phyloP scores from a whole-genome alignment of 1,140 invertebrate species.

The Caenorhabditis elegans region WBcel235 BX284605.5:10315501-10316000 shows the following conservation, averaged over 20 bases:
- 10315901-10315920: constrained; percentile 1
- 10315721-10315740: neutral
- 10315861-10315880: neutral
- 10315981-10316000: constrained; percentile 23
- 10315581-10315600: neutral
- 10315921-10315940: neutral
- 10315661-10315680: constrained; percentile 1
- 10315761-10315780: constrained; percentile 11
- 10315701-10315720: neutral
- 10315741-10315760: neutral
- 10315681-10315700: neutral
- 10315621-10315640: neutral
- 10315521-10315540: neutral
- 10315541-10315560: neutral
- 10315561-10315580: neutral
- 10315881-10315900: constrained; percentile 20
- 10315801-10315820: constrained; percentile 38
- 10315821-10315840: constrained; percentile 49
- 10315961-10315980: constrained; percentile 39
- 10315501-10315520: neutral
- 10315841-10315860: constrained; percentile 32
- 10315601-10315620: neutral
- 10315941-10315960: neutral
- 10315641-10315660: constrained; percentile 5
- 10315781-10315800: constrained; percentile 22